phyloP scores from a whole-genome alignment of 2,113 vertebrate genomes.

The Psilopogon haemacephalus region DNA sequence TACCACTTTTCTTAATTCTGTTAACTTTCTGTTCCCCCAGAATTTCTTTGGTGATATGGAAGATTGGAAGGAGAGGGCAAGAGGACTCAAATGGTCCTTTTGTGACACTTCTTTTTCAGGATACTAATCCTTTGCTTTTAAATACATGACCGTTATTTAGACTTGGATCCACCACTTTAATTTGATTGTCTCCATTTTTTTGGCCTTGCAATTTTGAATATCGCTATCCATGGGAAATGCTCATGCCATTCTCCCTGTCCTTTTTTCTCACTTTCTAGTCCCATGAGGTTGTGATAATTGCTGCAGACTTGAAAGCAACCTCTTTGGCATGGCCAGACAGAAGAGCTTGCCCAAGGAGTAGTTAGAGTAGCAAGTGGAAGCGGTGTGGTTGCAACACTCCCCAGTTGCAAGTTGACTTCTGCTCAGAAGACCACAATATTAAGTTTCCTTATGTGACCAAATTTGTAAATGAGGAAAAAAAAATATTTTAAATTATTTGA shows the following conservation, averaged over 20 bases:
- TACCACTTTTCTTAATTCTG: neutral
- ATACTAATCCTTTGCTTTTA: neutral
- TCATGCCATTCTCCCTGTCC: fast-evolving
- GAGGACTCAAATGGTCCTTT: neutral
- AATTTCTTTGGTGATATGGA: neutral
- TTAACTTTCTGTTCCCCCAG: neutral
- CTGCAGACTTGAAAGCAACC: neutral
- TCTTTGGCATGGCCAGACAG: neutral
- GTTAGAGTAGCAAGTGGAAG: neutral
- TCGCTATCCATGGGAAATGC: neutral
- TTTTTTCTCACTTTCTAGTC: neutral
- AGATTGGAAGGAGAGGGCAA: neutral
- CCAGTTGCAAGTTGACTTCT: neutral
- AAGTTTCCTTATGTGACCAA: neutral
- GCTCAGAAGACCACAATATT: neutral
- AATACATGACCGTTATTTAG: neutral
- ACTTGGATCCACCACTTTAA: neutral
- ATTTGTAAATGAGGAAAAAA: neutral
- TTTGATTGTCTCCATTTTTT: neutral
- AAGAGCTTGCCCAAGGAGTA: neutral
- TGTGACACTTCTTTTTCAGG: neutral
- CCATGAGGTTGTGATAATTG: neutral
- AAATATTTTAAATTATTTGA: neutral
- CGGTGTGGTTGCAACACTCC: neutral
- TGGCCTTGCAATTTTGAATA: neutral